Evolutionary conservation across 2,797 vertebrate genomes (phyloP).

Genomic region (Sardinella longiceps): DNA sequence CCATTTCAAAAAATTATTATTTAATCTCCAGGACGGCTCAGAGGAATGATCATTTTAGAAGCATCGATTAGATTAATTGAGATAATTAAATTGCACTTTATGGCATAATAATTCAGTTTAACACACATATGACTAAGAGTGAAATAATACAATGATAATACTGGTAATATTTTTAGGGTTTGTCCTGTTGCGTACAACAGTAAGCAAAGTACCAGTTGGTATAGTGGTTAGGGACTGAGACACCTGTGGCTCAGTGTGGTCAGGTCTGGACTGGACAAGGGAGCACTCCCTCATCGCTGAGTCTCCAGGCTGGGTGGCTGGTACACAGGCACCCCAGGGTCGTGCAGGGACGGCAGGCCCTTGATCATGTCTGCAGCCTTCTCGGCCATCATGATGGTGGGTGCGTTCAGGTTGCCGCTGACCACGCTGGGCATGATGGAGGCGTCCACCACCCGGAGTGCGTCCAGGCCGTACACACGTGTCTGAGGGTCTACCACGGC

Average conservation of each 20-base stretch:
- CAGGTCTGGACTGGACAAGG: background rate
- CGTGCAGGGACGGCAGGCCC: conserved; percentile 76
- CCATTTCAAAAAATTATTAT: background rate
- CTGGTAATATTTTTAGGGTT: background rate
- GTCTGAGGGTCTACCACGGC: conserved; percentile 87
- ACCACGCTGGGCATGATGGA: conserved; percentile 98
- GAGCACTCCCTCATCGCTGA: conserved; percentile 56
- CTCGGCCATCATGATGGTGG: conserved; percentile 97
- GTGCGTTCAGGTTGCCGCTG: conserved; percentile 94
- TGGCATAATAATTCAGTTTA: background rate
- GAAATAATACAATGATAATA: background rate
- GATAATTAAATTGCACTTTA: background rate
- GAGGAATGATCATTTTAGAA: background rate
- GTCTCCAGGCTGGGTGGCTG: conserved; percentile 78
- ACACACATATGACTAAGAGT: background rate
- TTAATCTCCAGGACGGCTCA: background rate
- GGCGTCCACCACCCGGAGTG: conserved; percentile 89
- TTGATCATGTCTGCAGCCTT: conserved; percentile 91
- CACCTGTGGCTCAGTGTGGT: background rate
- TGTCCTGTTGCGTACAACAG: background rate
- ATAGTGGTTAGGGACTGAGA: background rate
- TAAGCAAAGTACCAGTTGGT: background rate
- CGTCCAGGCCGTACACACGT: conserved; percentile 86
- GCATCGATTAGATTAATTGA: background rate
- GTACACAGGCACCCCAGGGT: conserved; percentile 83